Conservation (phyloP, 2,113 vertebrate species). For the Chlamydotis undulata region DNA sequence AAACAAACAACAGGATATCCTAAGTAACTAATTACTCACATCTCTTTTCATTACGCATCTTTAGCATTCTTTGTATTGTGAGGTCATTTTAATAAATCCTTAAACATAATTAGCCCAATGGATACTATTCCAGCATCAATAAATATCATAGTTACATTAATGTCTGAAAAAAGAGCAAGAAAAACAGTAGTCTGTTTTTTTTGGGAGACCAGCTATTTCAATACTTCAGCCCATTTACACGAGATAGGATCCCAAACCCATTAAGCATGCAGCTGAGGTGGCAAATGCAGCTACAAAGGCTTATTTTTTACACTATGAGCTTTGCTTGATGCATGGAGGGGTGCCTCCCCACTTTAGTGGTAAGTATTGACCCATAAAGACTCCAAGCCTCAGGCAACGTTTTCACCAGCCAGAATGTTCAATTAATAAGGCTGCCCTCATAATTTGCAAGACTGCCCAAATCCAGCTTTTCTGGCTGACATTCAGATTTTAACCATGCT, state of each 20-base stretch:
- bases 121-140: background rate
- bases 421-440: slow-evolving; percentile 43
- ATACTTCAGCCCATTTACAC: background rate
- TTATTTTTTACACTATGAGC: background rate
- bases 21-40: background rate
- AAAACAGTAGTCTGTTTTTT: background rate
- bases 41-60: background rate
- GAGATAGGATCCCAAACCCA: background rate
- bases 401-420: background rate
- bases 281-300: background rate
- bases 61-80: background rate
- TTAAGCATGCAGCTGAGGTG: background rate
- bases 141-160: background rate
- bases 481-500: slow-evolving; percentile 20
- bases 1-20: background rate
- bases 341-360: background rate
- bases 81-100: background rate
- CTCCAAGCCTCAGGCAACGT: background rate
- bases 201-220: background rate
- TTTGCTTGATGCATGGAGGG: background rate
- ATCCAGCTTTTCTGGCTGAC: slow-evolving; percentile 32
- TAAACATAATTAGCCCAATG: background rate
- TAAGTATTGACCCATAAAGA: background rate
- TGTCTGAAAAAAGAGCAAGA: background rate
- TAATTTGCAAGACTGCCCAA: slow-evolving; percentile 13